These are phyloP conservation scores for Arctocebus calabarensis DNA, from an alignment of 2,797 vertebrate species.

Conservation along the genomic window DNA sequence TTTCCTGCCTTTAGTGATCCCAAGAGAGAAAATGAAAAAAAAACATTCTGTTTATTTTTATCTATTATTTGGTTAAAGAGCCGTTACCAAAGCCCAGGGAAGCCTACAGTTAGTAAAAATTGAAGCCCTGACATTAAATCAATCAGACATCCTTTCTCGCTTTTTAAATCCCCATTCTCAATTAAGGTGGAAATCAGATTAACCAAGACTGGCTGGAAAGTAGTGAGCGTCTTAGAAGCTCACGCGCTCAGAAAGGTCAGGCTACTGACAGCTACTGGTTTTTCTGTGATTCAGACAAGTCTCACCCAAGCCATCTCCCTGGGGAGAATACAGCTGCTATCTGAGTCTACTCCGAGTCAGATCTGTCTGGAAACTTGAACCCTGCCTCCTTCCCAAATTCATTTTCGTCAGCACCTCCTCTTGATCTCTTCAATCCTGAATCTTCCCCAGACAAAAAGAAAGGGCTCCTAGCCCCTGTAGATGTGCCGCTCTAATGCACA, in stretches of 20 bases:
- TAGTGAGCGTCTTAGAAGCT: not conserved
- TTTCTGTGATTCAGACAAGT: conserved; percentile 22
- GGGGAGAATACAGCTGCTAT: conserved; percentile 7
- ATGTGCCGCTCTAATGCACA: fast-evolving
- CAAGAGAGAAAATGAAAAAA: not conserved
- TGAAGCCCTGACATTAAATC: conserved; percentile 40
- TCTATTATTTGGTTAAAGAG: conserved; percentile 18
- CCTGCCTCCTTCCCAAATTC: conserved; percentile 5
- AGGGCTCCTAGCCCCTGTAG: not conserved
- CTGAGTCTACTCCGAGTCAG: conserved; percentile 23
- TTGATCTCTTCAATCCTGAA: not conserved
- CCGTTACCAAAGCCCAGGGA: not conserved
- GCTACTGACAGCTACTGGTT: not conserved
- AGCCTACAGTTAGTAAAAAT: conserved; percentile 16
- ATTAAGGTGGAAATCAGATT: conserved; percentile 65
- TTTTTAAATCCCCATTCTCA: conserved; percentile 48
- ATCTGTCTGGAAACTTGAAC: conserved; percentile 1
- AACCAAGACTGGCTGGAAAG: not conserved
- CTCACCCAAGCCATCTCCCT: conserved; percentile 12
- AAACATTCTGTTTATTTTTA: conserved; percentile 52
- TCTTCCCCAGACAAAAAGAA: not conserved
- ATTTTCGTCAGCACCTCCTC: not conserved
- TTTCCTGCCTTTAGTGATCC: conserved; percentile 17
- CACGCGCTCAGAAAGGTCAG: not conserved
- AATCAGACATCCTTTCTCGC: conserved; percentile 39